Conservation (phyloP, 1,140 invertebrate genomes). For the Chrysoperla carnea region DNA sequence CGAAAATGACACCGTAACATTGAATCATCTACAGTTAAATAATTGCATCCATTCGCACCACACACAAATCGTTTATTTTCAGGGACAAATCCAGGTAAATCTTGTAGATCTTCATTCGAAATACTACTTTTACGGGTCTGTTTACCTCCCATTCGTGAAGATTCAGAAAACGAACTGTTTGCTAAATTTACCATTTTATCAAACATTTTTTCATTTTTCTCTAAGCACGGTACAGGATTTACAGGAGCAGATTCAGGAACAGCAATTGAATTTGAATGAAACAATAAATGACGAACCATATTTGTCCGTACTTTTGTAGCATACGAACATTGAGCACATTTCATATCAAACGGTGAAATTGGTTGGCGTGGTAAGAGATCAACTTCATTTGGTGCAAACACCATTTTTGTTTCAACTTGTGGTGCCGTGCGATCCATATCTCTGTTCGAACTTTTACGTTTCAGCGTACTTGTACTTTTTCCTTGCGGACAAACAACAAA, state of each 20-base stretch:
- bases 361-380: slow-evolving; percentile 39
- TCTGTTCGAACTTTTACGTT: not conserved
- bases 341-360: slow-evolving; percentile 40
- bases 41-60: slow-evolving; percentile 45
- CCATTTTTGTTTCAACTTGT: slow-evolving; percentile 17
- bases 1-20: slow-evolving; percentile 55
- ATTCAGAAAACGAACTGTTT: slow-evolving; percentile 40
- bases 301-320: slow-evolving; percentile 57
- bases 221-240: slow-evolving; percentile 62
- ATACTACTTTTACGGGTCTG: slow-evolving; percentile 20
- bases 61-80: slow-evolving; percentile 48
- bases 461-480: not conserved
- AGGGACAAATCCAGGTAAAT: slow-evolving; percentile 41
- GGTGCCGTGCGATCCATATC: slow-evolving; percentile 7
- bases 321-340: slow-evolving; percentile 47
- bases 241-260: slow-evolving; percentile 44
- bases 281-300: slow-evolving; percentile 48
- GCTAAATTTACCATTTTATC: slow-evolving; percentile 72
- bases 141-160: slow-evolving; percentile 2
- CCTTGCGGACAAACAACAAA: slow-evolving; percentile 29
- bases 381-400: slow-evolving; percentile 38
- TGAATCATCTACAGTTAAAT: slow-evolving; percentile 49
- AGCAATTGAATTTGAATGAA: slow-evolving; percentile 38
- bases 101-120: slow-evolving; percentile 10
- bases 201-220: slow-evolving; percentile 61